Base-by-base conservation (phyloP, 2,797 vertebrate genomes). In the Octomys mimax region DNA sequence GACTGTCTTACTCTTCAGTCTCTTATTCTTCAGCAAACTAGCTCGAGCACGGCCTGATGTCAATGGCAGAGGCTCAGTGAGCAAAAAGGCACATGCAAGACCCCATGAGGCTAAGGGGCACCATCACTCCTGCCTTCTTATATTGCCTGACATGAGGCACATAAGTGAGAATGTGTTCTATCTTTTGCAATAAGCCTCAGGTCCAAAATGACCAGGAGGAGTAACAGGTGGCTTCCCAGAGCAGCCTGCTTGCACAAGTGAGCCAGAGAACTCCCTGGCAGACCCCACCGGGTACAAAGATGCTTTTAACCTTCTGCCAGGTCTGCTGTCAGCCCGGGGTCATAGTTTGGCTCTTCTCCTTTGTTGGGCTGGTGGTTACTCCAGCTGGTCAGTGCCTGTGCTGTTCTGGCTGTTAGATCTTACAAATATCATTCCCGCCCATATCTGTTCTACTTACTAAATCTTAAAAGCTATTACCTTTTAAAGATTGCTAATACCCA, bases 21-120 rank as follows among this genome's bases (percentile, higher is more conserved):
- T 73, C 39, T 95, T 31, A 61, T 57, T 91, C 83, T 91, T 94
- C 49, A 19, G 68, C 39, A 85, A 79, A 52, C 33, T n/a, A 62
- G 21, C 26, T 16, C 0, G 0, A n/a, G 18, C 42, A 36, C 16
- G 9, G 61, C 46, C 75, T 94, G 64, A 28, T 8, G 42, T 36
- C 26, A 62, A 79, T 22, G 62, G 57, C 59, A 77, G 46, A 86
- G 59, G 26, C 42, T 28, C 39, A 11, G 59, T 57, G 36, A 89
- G 61, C 19, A 78, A 36, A 49, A 79, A 57, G 62, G 79, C 49
- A 79, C 73, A 66, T 1, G 9, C 19, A 33, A 6, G 31, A 22
- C 39, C 64, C 88, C 75, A 93, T 54, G 81, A 79, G 75, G 39
- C 54, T 33, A 22, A 11, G n/a, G 46, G 31, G 86, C 26, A 52